Evolutionary conservation across 2,113 vertebrate genomes (phyloP).

Genomic region (Struthio camelus): DNA sequence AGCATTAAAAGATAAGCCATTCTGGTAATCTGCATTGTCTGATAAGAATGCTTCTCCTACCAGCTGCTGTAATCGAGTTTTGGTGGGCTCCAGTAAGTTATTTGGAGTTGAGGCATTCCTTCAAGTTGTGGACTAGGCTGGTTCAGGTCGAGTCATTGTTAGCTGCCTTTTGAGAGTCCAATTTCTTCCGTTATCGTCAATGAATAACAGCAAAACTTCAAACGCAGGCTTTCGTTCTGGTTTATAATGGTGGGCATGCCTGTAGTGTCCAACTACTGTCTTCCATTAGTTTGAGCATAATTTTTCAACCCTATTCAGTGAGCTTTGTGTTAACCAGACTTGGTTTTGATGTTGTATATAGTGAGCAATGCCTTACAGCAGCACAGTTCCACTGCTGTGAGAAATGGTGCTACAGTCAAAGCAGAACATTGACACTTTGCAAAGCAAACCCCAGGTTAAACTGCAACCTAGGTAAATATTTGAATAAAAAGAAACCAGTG

Average conservation of each 20-base stretch:
- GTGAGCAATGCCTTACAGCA: not conserved
- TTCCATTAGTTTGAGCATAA: not conserved
- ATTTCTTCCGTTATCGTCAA: not conserved
- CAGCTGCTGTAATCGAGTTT: not conserved
- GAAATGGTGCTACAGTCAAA: not conserved
- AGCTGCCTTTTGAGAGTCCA: not conserved
- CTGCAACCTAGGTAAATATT: conserved; percentile 54
- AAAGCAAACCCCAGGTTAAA: conserved; percentile 40
- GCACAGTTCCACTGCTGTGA: not conserved
- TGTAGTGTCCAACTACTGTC: not conserved
- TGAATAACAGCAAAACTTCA: not conserved
- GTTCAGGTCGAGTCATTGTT: not conserved
- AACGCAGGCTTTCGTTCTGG: not conserved
- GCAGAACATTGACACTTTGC: not conserved
- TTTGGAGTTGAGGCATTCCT: not conserved
- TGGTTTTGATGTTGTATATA: accelerated
- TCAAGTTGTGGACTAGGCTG: not conserved
- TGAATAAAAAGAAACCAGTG: not conserved
- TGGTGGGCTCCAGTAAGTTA: not conserved
- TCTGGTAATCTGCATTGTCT: accelerated
- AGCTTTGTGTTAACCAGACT: not conserved
- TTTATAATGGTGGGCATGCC: not conserved
- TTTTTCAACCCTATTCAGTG: not conserved
- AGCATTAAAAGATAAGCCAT: accelerated
- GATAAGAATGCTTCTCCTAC: not conserved